phyloP scores from a whole-genome alignment of 1,140 invertebrate species.

The Camponotus pennsylvanicus region DNA sequence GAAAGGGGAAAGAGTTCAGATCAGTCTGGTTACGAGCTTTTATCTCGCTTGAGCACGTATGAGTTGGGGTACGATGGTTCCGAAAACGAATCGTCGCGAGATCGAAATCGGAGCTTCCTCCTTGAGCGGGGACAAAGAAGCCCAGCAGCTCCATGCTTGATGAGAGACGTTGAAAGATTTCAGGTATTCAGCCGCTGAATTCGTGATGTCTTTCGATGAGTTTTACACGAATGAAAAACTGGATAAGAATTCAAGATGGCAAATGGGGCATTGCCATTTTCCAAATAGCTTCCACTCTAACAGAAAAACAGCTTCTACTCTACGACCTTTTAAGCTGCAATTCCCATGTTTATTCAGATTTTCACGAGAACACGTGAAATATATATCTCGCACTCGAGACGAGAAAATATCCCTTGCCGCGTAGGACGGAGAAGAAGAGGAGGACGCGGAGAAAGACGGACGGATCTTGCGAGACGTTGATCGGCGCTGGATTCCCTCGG shows the following conservation, averaged over 20 bases:
- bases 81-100: conserved; percentile 66
- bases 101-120: conserved; percentile 78
- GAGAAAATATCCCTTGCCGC: conserved; percentile 13
- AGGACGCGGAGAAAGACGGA: conserved; percentile 16
- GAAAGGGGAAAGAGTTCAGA: conserved; percentile 17
- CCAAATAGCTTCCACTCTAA: background rate
- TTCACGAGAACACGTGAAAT: conserved; percentile 19
- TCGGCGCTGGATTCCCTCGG: conserved; percentile 52
- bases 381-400: background rate
- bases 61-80: conserved; percentile 48
- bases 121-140: conserved; percentile 65
- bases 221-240: conserved; percentile 57
- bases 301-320: background rate
- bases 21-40: conserved; percentile 72
- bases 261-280: background rate
- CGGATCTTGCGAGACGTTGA: conserved; percentile 48
- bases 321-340: background rate
- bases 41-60: conserved; percentile 70
- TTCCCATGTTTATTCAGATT: background rate
- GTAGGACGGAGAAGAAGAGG: conserved; percentile 7
- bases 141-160: conserved; percentile 46
- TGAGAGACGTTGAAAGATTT: conserved; percentile 66
- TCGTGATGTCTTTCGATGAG: conserved; percentile 55
- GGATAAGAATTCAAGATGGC: conserved; percentile 13
- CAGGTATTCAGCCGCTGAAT: conserved; percentile 68